Evolutionary conservation across 2,888 invertebrate genomes (phyloP).

Genomic region (Halictus quadricinctus): DNA sequence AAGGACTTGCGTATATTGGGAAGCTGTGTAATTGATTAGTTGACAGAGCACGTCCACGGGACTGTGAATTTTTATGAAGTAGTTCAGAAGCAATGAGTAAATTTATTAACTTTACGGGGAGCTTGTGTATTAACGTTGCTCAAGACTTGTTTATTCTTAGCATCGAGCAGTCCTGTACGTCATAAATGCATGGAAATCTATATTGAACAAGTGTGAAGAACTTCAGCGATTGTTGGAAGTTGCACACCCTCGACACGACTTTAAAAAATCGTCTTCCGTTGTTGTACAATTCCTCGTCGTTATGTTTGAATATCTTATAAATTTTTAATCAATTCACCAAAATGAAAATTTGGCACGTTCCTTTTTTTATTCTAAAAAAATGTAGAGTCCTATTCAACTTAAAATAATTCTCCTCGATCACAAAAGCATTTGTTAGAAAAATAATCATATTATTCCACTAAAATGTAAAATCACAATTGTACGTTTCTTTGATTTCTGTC

Average conservation of each 20-base stretch:
- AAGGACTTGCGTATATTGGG: neutral
- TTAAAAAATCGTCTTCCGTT: neutral
- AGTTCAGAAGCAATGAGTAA: too few relatives aligned
- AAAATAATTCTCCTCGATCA: neutral
- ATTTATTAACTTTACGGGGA: neutral
- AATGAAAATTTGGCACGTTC: neutral
- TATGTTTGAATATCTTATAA: neutral
- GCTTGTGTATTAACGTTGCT: neutral
- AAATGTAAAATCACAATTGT: neutral
- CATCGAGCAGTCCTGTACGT: neutral
- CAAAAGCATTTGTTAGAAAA: neutral
- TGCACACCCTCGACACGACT: neutral
- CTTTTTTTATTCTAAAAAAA: neutral
- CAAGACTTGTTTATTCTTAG: neutral
- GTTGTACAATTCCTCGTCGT: neutral
- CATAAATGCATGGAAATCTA: neutral
- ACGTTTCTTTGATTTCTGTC: neutral
- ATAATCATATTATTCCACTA: too few relatives aligned
- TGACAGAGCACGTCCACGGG: neutral
- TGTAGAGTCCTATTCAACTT: neutral
- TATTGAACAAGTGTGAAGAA: neutral
- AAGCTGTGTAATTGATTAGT: neutral
- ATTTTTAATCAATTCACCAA: neutral
- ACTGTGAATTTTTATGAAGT: neutral
- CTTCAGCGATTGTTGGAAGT: neutral